Conservation (phyloP, 1,140 invertebrate species). For the Cotesia typhae region DNA sequence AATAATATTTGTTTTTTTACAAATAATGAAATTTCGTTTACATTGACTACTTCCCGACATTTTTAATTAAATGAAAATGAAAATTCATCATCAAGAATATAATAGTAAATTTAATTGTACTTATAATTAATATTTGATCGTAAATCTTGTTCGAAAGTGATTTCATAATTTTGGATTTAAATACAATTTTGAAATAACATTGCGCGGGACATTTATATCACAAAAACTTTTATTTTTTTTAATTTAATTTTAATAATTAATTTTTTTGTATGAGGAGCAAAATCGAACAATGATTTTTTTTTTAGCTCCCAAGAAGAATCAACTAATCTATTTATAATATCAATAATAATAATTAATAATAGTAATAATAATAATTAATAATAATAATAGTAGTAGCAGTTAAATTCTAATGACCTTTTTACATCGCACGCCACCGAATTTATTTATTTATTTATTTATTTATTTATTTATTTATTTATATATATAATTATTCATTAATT, state of each 20-base stretch:
- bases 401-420: conserved; percentile 40
- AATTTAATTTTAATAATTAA: conserved; percentile 22
- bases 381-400: conserved; percentile 19
- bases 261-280: conserved; percentile 16
- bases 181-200: conserved; percentile 30
- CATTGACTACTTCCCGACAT: no score
- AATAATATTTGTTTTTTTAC: neutral
- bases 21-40: neutral
- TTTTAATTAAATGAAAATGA: no score
- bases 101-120: neutral
- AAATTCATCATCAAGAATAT: neutral
- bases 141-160: conserved; percentile 30
- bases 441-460: conserved; percentile 21
- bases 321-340: conserved; percentile 30
- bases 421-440: conserved; percentile 35
- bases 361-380: no score
- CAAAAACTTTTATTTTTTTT: conserved; percentile 36
- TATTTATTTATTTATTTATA: conserved; percentile 31
- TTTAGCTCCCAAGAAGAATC: conserved; percentile 29
- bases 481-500: conserved; percentile 9
- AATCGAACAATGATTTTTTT: conserved; percentile 8
- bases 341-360: no score
- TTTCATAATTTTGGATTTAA: conserved; percentile 13
- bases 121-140: conserved; percentile 14
- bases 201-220: conserved; percentile 39